Percentiles rank a stretch among this genome's conserved stretches.
phyloP scores from a whole-genome alignment of 23 tunicate species.

The Clavelina lepadiformis region DNA sequence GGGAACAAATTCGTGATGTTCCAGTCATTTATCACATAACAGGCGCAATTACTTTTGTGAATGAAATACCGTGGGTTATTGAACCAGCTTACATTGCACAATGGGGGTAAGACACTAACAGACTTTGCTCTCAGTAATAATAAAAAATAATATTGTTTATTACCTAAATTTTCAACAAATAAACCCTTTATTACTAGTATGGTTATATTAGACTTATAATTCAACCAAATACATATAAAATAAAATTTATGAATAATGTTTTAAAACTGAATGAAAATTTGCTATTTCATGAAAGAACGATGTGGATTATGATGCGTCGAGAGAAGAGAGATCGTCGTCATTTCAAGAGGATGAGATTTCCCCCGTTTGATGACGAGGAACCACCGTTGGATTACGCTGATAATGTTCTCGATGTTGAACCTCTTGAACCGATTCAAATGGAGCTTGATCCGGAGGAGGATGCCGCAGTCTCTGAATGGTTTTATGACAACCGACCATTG shows the following conservation, averaged over 20 bases:
- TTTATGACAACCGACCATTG: slow-evolving; percentile 90
- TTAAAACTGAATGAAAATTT: too few relatives aligned
- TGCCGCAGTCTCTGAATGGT: slow-evolving; percentile 87
- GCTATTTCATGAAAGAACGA: slow-evolving; percentile 51
- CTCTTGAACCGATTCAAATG: slow-evolving; percentile 95
- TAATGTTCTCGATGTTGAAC: slow-evolving; percentile 97
- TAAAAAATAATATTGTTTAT: background rate
- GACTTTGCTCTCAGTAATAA: background rate
- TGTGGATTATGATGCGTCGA: slow-evolving; percentile 99
- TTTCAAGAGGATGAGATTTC: slow-evolving; percentile 98
- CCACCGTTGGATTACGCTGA: slow-evolving; percentile 99
- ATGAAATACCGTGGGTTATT: slow-evolving; percentile 97
- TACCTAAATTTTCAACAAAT: too few relatives aligned
- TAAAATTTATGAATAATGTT: too few relatives aligned
- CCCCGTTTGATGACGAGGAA: slow-evolving; percentile 99
- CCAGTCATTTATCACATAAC: slow-evolving; percentile 98
- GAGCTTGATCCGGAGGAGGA: slow-evolving; percentile 98
- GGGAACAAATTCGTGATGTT: slow-evolving; percentile 99
- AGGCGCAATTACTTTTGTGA: slow-evolving; percentile 96
- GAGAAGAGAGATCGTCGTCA: slow-evolving; percentile 99
- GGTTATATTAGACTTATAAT: too few relatives aligned
- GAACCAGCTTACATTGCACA: slow-evolving; percentile 98
- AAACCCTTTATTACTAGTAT: too few relatives aligned
- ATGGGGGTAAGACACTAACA: slow-evolving; percentile 86
- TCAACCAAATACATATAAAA: too few relatives aligned